These are phyloP conservation scores for Lamprotornis superbus DNA, from an alignment of 2,113 vertebrate species.

Conservation along the genomic window DNA sequence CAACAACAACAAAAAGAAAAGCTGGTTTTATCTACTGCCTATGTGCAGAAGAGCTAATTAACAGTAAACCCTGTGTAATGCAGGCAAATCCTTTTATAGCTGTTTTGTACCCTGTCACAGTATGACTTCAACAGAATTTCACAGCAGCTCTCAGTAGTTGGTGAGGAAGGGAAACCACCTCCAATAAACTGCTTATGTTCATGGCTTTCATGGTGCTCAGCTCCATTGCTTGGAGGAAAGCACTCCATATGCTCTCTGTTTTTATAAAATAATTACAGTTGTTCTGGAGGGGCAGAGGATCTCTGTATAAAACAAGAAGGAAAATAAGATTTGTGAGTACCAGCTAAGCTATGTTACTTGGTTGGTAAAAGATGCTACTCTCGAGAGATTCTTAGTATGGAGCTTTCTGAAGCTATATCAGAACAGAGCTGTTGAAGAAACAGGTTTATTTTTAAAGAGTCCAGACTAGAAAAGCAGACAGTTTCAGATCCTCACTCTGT, in stretches of 20 bases:
- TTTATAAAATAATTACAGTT: slow-evolving; percentile 60
- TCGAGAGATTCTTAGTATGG: neutral
- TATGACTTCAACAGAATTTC: slow-evolving; percentile 56
- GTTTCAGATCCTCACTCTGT: neutral
- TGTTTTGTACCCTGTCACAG: slow-evolving; percentile 49
- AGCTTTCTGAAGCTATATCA: neutral
- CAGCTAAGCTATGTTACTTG: neutral
- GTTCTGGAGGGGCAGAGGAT: neutral
- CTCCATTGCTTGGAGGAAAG: slow-evolving; percentile 25
- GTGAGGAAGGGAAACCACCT: slow-evolving; percentile 51
- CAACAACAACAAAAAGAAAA: slow-evolving; percentile 18
- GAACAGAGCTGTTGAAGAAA: neutral
- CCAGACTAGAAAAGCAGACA: neutral
- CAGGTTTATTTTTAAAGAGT: neutral
- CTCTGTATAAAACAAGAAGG: neutral
- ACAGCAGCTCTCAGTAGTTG: slow-evolving; percentile 34
- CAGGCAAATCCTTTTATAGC: slow-evolving; percentile 40
- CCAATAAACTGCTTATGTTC: slow-evolving; percentile 51
- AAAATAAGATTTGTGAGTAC: neutral
- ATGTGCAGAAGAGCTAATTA: slow-evolving; percentile 69
- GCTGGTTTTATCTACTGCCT: slow-evolving; percentile 4
- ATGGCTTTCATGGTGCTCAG: slow-evolving; percentile 20
- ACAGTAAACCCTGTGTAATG: slow-evolving; percentile 52
- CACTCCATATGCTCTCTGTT: slow-evolving; percentile 53
- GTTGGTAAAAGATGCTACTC: neutral